Base-by-base conservation (phyloP, 2,888 invertebrate species). In the Ametastegia equiseti region DNA sequence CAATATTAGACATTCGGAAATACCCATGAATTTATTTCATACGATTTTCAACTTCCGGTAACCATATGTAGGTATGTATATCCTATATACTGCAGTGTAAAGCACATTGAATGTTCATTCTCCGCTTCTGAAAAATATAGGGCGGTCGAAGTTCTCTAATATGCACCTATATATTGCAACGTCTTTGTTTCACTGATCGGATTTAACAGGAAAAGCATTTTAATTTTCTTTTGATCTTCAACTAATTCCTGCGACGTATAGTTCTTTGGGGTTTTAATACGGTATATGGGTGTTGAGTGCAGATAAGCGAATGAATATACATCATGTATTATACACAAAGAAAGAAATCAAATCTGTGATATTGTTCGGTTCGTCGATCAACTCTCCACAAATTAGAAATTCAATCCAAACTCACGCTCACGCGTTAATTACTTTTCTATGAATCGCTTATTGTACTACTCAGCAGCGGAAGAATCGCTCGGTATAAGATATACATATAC, bases 391-490 rank as follows among this genome's bases (percentile, higher is more conserved):
- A 11, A 6, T 39, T 67, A 19, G 13, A 39, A 67, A 67, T 39
- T 67, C 19, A 39, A 67, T 67, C 11, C n/a, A n/a, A 67, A 15
- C n/a, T 39, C 67, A 39, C 23, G 36, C n/a, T 39, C 23, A n/a
- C n/a, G 39, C 13, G 67, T 67, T 67, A 36, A 67, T 67, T 67
- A 67, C 67, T 19, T 67, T 67, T 19, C 39, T 39, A 67, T 39
- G 1, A 39, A 67, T 30, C 60, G 3, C 30, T 30, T 30, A 27
- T 11, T 15, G 30, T 42, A 9, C 23, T 39, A 9, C 23, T n/a
- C 23, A 19, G n/a, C 19, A 1, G n/a, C n/a, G n/a, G n/a, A n/a
- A n/a, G 9, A 67, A 67, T 67, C 11, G 19, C 15, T 39, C 15
- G 27, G 13, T 30, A 39, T 19, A 42, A 5, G 42, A 6, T 42